These are phyloP conservation scores for Miichthys miiuy DNA, from an alignment of 2,797 vertebrate genomes.

Conservation along the genomic window DNA sequence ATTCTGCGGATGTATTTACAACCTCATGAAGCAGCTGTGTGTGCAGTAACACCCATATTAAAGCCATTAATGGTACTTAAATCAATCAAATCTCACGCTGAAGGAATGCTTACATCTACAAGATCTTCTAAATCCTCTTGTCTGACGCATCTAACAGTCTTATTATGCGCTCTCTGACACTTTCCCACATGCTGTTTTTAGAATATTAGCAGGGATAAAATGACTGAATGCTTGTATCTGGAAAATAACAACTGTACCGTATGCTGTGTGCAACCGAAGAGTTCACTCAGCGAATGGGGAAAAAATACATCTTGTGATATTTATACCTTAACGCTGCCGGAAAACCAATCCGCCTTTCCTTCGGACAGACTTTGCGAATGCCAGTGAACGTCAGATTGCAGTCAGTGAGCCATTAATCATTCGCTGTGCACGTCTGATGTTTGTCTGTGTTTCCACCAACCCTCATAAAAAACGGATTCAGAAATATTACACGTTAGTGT, in stretches of 20 bases:
- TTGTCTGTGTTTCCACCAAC: slow-evolving; percentile 43
- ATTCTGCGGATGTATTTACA: slow-evolving; percentile 14
- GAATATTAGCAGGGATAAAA: slow-evolving; percentile 25
- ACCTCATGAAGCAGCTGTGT: slow-evolving; percentile 31
- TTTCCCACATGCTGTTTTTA: slow-evolving; percentile 34
- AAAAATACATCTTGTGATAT: slow-evolving; percentile 54
- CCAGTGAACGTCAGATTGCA: slow-evolving; percentile 25
- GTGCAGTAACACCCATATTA: slow-evolving; percentile 18
- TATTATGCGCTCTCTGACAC: not conserved
- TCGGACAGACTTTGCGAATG: slow-evolving; percentile 29
- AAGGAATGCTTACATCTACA: slow-evolving; percentile 30
- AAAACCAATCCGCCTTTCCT: slow-evolving; percentile 64
- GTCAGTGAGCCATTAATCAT: slow-evolving; percentile 49
- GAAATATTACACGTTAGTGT: slow-evolving; percentile 8
- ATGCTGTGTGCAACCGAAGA: slow-evolving; percentile 8
- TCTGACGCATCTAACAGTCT: slow-evolving; percentile 6
- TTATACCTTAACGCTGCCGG: slow-evolving; percentile 41
- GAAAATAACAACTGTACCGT: slow-evolving; percentile 29
- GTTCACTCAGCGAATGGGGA: slow-evolving; percentile 35
- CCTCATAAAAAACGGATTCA: slow-evolving; percentile 25
- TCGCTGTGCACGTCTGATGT: slow-evolving; percentile 11
- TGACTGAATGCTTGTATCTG: slow-evolving; percentile 32
- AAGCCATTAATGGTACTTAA: slow-evolving; percentile 29
- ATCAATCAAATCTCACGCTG: slow-evolving; percentile 27
- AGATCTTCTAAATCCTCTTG: slow-evolving; percentile 1